Conservation (phyloP, 2,113 vertebrate species). For the Rattus norvegicus region DNA sequence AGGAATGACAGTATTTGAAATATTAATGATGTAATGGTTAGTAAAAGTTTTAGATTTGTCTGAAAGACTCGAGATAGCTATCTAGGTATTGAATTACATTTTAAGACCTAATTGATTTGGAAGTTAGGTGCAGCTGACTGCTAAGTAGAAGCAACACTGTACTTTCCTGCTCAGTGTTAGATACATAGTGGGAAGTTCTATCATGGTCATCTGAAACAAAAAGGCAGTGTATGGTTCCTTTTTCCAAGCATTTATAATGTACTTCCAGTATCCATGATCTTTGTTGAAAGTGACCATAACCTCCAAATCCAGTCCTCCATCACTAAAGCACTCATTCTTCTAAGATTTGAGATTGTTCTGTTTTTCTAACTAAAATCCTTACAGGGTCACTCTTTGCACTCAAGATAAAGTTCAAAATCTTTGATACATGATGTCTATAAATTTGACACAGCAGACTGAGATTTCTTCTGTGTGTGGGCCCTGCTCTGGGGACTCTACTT, state of each 20-base stretch:
- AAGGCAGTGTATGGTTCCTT: not conserved
- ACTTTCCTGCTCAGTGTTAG: not conserved
- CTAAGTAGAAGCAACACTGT: not conserved
- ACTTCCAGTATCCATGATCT: not conserved
- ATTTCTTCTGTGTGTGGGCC: not conserved
- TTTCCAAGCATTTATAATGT: not conserved
- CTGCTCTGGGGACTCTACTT: not conserved
- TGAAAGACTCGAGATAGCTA: slow-evolving; percentile 29
- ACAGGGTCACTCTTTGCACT: not conserved
- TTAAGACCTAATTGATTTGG: not conserved
- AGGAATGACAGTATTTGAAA: not conserved
- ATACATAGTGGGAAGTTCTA: not conserved
- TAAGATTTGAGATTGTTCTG: not conserved
- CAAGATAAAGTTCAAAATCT: not conserved
- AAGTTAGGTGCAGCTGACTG: slow-evolving; percentile 5
- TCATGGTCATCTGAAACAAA: not conserved
- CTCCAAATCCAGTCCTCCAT: not conserved
- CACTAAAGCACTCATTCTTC: not conserved
- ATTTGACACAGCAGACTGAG: not conserved
- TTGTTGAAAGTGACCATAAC: not conserved
- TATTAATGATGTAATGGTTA: not conserved
- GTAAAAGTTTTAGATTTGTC: not conserved
- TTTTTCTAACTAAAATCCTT: not conserved
- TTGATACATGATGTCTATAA: not conserved
- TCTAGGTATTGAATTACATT: not conserved